Percentiles rank a stretch among this genome's conserved stretches.
These are phyloP conservation scores for Aurelia coerulea DNA, from an alignment of 30 jellyfish, hydroid and myxozoan species.

Conservation along the genomic window DNA sequence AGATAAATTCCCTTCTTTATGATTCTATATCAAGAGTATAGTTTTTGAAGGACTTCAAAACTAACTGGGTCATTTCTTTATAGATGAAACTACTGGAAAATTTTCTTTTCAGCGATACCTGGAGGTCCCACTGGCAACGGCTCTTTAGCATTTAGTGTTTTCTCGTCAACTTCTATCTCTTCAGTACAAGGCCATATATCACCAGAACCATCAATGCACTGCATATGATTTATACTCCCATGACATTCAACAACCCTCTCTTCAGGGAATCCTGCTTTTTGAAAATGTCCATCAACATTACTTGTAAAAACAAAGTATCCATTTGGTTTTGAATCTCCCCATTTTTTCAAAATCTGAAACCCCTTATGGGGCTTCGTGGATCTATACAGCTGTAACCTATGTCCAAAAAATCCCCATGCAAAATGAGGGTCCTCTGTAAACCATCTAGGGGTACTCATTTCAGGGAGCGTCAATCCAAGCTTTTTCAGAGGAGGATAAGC, in stretches of 20 bases:
- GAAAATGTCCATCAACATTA: slow-evolving; percentile 91
- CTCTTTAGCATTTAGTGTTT: slow-evolving; percentile 48
- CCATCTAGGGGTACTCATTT: slow-evolving; percentile 82
- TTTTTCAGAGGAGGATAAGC: slow-evolving; percentile 82
- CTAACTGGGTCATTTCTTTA: not conserved
- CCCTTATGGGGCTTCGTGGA: slow-evolving; percentile 82
- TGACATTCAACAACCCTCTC: slow-evolving; percentile 75
- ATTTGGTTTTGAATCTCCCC: slow-evolving; percentile 53
- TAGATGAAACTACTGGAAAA: not conserved
- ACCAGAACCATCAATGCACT: slow-evolving; percentile 34
- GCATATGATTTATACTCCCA: slow-evolving; percentile 63
- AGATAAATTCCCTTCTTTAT: too few species aligned
- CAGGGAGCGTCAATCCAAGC: slow-evolving; percentile 78
- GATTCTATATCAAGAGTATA: too few species aligned
- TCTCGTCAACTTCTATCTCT: slow-evolving; percentile 41
- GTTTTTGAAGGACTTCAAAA: too few species aligned
- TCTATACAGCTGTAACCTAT: slow-evolving; percentile 49
- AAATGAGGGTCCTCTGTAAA: slow-evolving; percentile 64
- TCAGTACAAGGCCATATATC: slow-evolving; percentile 74
- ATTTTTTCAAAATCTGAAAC: slow-evolving; percentile 51
- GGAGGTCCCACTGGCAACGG: slow-evolving; percentile 89
- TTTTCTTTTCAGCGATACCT: slow-evolving; percentile 36
- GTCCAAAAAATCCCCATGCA: slow-evolving; percentile 94
- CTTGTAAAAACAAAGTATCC: slow-evolving; percentile 79
- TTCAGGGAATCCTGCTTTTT: slow-evolving; percentile 71